Evolutionary conservation across 1,140 invertebrate genomes (phyloP).

Genomic region (Acyrthosiphon pisum): DNA sequence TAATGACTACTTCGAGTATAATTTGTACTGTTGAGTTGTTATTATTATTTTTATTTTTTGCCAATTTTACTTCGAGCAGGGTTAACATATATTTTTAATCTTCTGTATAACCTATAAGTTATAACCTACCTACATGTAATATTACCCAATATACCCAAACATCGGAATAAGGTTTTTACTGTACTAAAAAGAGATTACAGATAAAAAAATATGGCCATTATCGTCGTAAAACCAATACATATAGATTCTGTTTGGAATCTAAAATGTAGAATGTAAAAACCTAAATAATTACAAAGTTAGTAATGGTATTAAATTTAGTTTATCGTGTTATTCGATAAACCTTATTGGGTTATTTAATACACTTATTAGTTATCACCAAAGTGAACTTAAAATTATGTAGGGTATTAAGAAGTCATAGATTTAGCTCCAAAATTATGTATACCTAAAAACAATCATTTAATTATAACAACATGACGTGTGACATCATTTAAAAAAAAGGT

Average conservation of each 20-base stretch:
- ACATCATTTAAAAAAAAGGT: neutral
- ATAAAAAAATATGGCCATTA: neutral
- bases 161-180: neutral
- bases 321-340: neutral
- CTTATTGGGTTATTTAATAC: neutral
- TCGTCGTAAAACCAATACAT: neutral
- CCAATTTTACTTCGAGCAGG: neutral
- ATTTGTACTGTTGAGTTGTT: neutral
- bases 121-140: neutral
- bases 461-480: neutral
- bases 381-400: neutral
- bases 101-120: neutral
- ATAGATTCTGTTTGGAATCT: neutral
- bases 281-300: neutral
- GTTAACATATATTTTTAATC: neutral
- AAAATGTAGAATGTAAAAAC: neutral
- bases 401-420: neutral
- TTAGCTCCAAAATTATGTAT: neutral
- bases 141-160: neutral
- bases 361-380: neutral
- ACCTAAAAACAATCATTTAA: neutral
- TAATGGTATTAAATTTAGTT: neutral
- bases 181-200: neutral
- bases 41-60: slow-evolving; percentile 8
- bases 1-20: neutral